Conservation (phyloP, 92 coral and sea anemone species). For the Meandrina meandrites region DNA sequence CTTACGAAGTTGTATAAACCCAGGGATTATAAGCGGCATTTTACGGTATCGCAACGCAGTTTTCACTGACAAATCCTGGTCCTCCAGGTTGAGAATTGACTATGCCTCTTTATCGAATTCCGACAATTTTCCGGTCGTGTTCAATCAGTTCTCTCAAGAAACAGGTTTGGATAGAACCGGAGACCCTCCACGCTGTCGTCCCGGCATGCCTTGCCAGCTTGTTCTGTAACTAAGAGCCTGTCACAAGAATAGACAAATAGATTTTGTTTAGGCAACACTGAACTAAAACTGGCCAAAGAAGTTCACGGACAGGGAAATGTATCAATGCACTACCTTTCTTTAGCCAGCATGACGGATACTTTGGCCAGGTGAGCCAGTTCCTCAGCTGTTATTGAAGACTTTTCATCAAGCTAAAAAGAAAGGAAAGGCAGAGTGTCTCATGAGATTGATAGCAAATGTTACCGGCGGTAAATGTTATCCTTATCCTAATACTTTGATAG, state of each 20-base stretch:
- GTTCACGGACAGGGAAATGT: background rate
- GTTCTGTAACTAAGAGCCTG: conserved; percentile 94
- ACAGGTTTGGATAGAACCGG: conserved; percentile 89
- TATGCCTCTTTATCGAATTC: background rate
- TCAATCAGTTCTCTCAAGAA: conserved; percentile 74
- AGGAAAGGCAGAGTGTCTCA: background rate
- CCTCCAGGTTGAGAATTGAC: too few relatives aligned
- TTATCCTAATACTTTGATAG: too few relatives aligned
- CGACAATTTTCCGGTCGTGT: background rate
- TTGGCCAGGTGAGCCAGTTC: conserved; percentile 77
- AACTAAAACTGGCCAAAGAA: background rate
- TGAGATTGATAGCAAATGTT: background rate
- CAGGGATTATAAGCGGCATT: too few relatives aligned
- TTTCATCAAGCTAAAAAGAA: conserved; percentile 70
- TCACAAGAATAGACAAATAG: background rate
- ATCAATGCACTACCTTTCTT: conserved; percentile 73
- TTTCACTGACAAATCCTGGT: too few relatives aligned
- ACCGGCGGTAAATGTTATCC: background rate
- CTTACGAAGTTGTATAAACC: too few relatives aligned
- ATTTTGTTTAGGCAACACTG: too few relatives aligned
- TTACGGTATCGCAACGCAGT: too few relatives aligned
- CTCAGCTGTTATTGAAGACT: conserved; percentile 90
- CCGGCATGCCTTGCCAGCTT: conserved; percentile 98
- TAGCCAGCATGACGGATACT: conserved; percentile 96
- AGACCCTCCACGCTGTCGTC: conserved; percentile 98